Evolutionary conservation across 2,888 invertebrate species (phyloP), one percentile per base, ranked within the genome.

Genomic region (Nephrotoma appendiculata): DNA sequence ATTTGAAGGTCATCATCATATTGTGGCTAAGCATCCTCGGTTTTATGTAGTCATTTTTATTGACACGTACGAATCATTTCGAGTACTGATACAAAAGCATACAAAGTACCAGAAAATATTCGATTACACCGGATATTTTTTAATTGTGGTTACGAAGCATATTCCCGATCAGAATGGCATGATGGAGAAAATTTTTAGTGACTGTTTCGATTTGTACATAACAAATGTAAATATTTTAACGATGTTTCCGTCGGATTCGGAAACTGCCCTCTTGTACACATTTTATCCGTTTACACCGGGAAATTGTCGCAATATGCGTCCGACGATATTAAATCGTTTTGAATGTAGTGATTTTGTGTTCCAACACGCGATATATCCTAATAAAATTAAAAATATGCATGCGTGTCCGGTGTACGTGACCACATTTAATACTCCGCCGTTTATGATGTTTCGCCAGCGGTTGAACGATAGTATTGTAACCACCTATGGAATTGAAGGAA

Each of bases 401-500:
- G 11, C n/a, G 12, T 87, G 87, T 85, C 86, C 57, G 0, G 71
- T 87, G 41, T 83, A 31, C 15, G 43, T 87, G 11, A 12, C 84
- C 5, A 85, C 86, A 31, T 87, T 87, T 84, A 31, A 83, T 41
- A 87, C 83, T 41, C 86, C 85, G 7, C 87, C 87, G 6, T 87
- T 52, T 71, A 87, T 87, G 11, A 44, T 87, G 1, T 45, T 87
- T 12, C 31, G 44, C 0, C 43, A 71, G 15, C 42, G 19, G 9
- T 5, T 9, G 6, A 44, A 83, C 15, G 85, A 83, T 19, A 31
- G n/a, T 5, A 71, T 71, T 31, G 0, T 48, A 7, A 89, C 89
- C 0, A 87, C 90, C 0, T 87, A 86, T 0, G 91, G 91, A 1
- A 88, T 91, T 43, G 91, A 91, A 45, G 91, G 90, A 0, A 89